Evolutionary conservation across 2,113 vertebrate species (phyloP).

Genomic region (Ailurus styani): DNA sequence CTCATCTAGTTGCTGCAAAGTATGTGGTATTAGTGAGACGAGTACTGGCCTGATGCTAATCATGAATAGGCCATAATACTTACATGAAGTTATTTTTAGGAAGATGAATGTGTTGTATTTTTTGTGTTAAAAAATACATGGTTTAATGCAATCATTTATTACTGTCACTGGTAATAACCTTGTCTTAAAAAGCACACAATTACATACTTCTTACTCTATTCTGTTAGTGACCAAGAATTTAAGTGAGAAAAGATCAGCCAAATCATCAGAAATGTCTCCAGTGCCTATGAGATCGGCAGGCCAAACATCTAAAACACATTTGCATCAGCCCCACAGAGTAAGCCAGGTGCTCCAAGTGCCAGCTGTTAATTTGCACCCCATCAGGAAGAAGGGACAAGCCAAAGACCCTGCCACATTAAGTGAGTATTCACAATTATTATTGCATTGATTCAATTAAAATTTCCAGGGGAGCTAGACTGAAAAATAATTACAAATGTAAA

Average conservation of each 20-base stretch:
- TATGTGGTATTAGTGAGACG: not conserved
- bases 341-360: slow-evolving; percentile 95
- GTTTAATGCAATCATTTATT: not conserved
- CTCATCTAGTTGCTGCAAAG: not conserved
- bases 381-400: slow-evolving; percentile 90
- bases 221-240: slow-evolving; percentile 92
- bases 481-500: not conserved
- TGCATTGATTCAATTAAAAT: not conserved
- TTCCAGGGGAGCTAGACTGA: not conserved
- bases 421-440: slow-evolving; percentile 78
- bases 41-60: not conserved
- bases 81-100: not conserved
- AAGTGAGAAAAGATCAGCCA: slow-evolving; percentile 89
- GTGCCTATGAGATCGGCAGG: slow-evolving; percentile 88
- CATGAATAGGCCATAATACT: not conserved
- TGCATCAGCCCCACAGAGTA: slow-evolving; percentile 90
- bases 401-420: slow-evolving; percentile 87
- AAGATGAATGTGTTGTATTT: not conserved
- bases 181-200: slow-evolving; percentile 1
- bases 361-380: slow-evolving; percentile 91
- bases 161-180: not conserved
- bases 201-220: slow-evolving; percentile 11
- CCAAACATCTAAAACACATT: slow-evolving; percentile 84
- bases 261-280: slow-evolving; percentile 92
- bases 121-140: not conserved